Evolutionary conservation across 2,888 invertebrate genomes (phyloP).

Genomic region (Psylliodes chrysocephalus): DNA sequence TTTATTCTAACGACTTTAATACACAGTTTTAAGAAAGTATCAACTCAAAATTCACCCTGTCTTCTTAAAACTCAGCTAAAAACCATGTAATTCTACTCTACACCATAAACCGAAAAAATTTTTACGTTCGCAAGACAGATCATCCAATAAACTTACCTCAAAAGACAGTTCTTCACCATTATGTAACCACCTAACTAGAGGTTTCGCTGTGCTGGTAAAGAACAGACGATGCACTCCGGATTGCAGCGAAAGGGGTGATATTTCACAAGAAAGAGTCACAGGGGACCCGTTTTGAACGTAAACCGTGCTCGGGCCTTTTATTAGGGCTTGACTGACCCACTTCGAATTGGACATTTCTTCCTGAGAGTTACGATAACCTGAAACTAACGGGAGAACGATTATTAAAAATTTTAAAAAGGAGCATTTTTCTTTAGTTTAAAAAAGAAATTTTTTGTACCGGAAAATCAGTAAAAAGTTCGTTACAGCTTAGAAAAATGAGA

Average conservation of each 20-base stretch:
- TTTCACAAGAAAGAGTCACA: slow-evolving; percentile 69
- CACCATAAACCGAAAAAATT: too few relatives aligned
- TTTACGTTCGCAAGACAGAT: neutral
- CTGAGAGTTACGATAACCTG: slow-evolving; percentile 34
- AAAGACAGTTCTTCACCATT: slow-evolving; percentile 68
- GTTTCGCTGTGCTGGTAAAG: slow-evolving; percentile 44
- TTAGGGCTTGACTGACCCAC: slow-evolving; percentile 62
- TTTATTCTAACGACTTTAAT: too few relatives aligned
- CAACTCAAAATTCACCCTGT: too few relatives aligned
- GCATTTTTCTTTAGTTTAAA: too few relatives aligned
- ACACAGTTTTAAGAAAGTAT: too few relatives aligned
- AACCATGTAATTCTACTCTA: too few relatives aligned
- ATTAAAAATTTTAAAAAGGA: too few relatives aligned
- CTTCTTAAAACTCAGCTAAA: too few relatives aligned
- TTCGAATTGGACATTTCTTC: slow-evolving; percentile 44
- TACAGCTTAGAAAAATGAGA: too few relatives aligned
- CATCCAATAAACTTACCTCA: slow-evolving; percentile 62
- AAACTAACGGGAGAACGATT: slow-evolving; percentile 34
- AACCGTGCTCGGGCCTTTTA: slow-evolving; percentile 69
- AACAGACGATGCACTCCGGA: slow-evolving; percentile 47
- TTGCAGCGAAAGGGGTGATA: slow-evolving; percentile 58
- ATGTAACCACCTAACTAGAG: slow-evolving; percentile 68
- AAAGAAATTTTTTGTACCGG: too few relatives aligned
- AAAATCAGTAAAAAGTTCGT: too few relatives aligned
- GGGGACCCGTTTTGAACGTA: slow-evolving; percentile 67